Evolutionary conservation across 2,888 invertebrate genomes (phyloP).

Genomic region (Drosophila pseudotalamancana): DNA sequence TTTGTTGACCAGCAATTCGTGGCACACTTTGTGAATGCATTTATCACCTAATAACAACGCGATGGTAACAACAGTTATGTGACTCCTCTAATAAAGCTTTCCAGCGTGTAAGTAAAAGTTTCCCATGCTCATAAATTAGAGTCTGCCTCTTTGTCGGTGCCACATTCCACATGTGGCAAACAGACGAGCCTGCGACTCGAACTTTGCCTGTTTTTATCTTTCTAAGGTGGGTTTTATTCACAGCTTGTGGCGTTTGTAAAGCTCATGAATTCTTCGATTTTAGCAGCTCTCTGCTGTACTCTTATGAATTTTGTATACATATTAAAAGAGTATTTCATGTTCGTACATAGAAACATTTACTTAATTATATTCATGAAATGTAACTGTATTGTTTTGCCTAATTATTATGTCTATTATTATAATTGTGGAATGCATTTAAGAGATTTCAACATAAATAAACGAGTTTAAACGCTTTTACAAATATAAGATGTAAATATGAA

Average conservation of each 20-base stretch:
- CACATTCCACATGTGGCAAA: slow-evolving; percentile 14
- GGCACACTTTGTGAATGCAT: slow-evolving; percentile 29
- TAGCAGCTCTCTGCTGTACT: no score
- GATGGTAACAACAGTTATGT: slow-evolving; percentile 31
- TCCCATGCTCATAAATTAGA: slow-evolving; percentile 28
- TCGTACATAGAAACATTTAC: no score
- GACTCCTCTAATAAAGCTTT: slow-evolving; percentile 12
- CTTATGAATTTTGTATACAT: not conserved
- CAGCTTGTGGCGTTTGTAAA: slow-evolving; percentile 1
- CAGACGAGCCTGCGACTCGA: slow-evolving; percentile 21
- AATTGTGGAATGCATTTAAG: no score
- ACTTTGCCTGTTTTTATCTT: not conserved
- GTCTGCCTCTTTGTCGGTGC: slow-evolving; percentile 1
- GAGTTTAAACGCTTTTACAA: no score
- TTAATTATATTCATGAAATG: no score
- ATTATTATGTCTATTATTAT: no score
- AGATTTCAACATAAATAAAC: no score
- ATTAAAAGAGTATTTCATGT: no score
- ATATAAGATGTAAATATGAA: no score
- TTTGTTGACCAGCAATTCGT: slow-evolving; percentile 8
- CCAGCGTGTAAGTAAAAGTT: slow-evolving; percentile 35
- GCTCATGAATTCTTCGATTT: not conserved
- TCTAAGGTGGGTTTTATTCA: slow-evolving; percentile 7
- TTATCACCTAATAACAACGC: slow-evolving; percentile 21
- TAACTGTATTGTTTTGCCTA: no score